A percentile compares a stretch with the other conserved stretches of the same genome.
These are phyloP conservation scores for Glareola pratincola DNA, from an alignment of 2,113 vertebrate species.

Conservation along the genomic window DNA sequence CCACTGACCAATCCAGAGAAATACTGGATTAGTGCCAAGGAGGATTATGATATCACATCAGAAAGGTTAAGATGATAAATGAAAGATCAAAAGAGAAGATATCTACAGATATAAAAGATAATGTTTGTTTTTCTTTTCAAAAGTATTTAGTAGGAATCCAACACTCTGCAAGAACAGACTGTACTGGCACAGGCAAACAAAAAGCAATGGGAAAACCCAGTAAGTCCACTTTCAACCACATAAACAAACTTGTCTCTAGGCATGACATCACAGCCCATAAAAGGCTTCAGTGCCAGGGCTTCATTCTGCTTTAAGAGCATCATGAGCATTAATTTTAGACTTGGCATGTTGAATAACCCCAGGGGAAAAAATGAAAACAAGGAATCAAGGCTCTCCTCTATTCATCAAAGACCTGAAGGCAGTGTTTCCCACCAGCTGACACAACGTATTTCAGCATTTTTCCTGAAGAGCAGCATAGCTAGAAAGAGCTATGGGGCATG, in stretches of 20 bases:
- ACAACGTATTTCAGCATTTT: neutral
- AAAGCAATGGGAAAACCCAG: neutral
- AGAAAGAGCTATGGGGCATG: neutral
- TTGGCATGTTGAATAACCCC: neutral
- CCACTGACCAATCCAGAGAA: neutral
- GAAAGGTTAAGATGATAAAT: neutral
- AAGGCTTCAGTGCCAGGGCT: neutral
- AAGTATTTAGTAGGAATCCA: neutral
- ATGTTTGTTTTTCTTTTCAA: neutral
- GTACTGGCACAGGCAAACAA: neutral
- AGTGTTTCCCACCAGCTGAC: neutral
- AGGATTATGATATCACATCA: neutral
- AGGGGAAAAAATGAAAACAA: neutral
- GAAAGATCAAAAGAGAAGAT: neutral
- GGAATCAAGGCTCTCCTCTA: neutral
- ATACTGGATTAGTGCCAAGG: neutral
- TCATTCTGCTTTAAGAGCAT: neutral
- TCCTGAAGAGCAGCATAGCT: neutral
- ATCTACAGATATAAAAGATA: neutral
- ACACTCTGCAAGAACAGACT: neutral
- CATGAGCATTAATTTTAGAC: slow-evolving; percentile 34
- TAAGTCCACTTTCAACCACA: neutral
- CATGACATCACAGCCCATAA: slow-evolving; percentile 22
- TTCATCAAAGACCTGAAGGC: neutral
- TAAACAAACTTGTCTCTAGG: slow-evolving; percentile 48